A percentile compares a stretch with the other conserved stretches of the same genome.
These are phyloP conservation scores for Drosophila incognita DNA, from an alignment of 2,888 invertebrate species.

Conservation along the genomic window DNA sequence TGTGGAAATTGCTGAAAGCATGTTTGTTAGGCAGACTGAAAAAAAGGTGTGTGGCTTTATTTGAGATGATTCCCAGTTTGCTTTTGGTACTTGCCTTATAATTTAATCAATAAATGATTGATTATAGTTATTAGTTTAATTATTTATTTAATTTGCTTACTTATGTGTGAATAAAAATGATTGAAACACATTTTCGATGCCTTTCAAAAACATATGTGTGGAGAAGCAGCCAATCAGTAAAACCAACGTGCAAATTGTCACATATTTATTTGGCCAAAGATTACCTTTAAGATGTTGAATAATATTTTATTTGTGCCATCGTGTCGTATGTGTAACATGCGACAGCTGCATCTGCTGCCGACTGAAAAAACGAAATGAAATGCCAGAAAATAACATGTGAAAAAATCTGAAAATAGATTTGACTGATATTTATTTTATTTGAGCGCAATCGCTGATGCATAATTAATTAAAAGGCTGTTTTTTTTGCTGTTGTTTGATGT, in stretches of 20 bases:
- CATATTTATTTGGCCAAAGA: background rate
- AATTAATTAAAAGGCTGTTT: constrained; percentile 76
- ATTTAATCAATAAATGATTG: background rate
- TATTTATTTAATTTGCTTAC: background rate
- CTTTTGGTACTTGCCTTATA: background rate
- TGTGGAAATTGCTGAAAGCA: constrained; percentile 50
- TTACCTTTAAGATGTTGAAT: background rate
- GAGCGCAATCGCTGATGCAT: constrained; percentile 82
- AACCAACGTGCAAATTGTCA: background rate
- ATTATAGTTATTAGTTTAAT: background rate
- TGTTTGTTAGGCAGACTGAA: constrained; percentile 1
- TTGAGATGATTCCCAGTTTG: background rate
- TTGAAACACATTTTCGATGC: background rate
- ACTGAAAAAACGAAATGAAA: constrained; percentile 20
- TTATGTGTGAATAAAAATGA: background rate
- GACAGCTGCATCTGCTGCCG: constrained; percentile 15
- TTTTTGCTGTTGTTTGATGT: constrained; percentile 27
- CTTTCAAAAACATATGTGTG: background rate
- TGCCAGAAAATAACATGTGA: constrained; percentile 11
- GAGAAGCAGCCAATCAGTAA: background rate
- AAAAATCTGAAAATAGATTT: constrained; percentile 56
- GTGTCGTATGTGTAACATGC: constrained; percentile 58
- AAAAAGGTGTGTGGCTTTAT: background rate
- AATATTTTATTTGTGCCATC: constrained; percentile 25
- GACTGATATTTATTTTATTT: constrained; percentile 69